Percentiles rank a stretch among this genome's conserved stretches.
Conservation (phyloP, 2,888 invertebrate species). For the Acheta domesticus region DNA sequence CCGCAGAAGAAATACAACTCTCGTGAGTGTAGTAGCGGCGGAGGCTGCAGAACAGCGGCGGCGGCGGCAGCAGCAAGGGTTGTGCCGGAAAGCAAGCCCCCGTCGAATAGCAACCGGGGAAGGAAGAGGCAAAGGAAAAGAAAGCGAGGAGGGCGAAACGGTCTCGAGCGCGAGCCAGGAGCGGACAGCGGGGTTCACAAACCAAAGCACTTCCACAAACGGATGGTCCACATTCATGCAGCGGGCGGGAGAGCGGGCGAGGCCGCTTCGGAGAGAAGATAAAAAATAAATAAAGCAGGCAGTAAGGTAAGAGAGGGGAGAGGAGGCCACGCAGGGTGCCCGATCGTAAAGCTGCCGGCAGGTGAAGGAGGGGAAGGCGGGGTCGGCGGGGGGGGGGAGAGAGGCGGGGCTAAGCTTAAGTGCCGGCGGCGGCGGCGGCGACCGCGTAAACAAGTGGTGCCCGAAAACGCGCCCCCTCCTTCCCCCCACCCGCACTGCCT, state of each 20-base stretch:
- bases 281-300: slow-evolving; percentile 10
- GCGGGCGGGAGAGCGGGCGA: neutral
- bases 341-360: neutral
- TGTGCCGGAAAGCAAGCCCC: neutral
- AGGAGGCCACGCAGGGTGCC: neutral
- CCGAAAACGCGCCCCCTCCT: too few relatives aligned
- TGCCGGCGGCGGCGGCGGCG: neutral
- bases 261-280: neutral
- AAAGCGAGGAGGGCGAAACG: neutral
- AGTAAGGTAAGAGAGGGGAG: slow-evolving; percentile 18
- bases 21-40: neutral
- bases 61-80: neutral
- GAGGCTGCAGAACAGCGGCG: neutral
- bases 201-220: slow-evolving; percentile 18
- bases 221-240: slow-evolving; percentile 1
- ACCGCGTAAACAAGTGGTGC: too few relatives aligned
- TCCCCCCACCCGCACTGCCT: too few relatives aligned
- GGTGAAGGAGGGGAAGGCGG: neutral
- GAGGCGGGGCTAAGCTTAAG: neutral
- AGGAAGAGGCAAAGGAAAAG: neutral
- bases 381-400: neutral
- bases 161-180: neutral
- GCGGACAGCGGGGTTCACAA: neutral
- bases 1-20: neutral
- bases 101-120: neutral